These are phyloP conservation scores for Campaea margaritaria DNA, from an alignment of 2,888 invertebrate species.

Conservation along the genomic window DNA sequence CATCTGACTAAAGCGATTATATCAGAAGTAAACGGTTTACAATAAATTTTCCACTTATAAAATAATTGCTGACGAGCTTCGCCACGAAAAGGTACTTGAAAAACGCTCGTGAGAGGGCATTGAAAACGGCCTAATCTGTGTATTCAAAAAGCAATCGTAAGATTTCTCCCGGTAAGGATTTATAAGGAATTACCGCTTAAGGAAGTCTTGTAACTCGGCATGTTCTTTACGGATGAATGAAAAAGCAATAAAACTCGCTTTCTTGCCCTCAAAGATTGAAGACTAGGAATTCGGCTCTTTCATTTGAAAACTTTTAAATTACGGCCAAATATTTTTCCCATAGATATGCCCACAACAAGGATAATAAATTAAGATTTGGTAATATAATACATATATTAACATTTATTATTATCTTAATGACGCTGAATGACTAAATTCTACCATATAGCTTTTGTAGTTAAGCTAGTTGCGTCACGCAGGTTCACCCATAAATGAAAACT, in stretches of 20 bases:
- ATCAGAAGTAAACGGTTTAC: background rate
- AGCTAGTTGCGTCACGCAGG: too few species aligned
- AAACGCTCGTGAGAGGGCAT: conserved; percentile 15
- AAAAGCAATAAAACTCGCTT: conserved; percentile 24
- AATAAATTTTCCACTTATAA: conserved; percentile 17
- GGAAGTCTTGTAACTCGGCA: conserved; percentile 10
- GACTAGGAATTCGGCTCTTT: background rate
- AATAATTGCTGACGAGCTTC: conserved; percentile 26
- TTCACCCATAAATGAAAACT: too few species aligned
- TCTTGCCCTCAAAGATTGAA: background rate
- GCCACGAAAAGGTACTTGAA: conserved; percentile 16
- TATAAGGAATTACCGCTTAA: conserved; percentile 27
- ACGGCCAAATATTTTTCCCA: background rate
- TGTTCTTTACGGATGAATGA: conserved; percentile 28
- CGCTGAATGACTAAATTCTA: too few species aligned
- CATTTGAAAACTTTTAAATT: background rate
- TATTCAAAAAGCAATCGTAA: conserved; percentile 30
- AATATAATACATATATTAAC: too few species aligned
- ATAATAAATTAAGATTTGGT: too few species aligned
- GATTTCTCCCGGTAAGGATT: conserved; percentile 23
- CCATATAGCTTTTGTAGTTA: too few species aligned
- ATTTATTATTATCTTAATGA: too few species aligned
- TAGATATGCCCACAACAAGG: too few species aligned
- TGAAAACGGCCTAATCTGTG: conserved; percentile 25
- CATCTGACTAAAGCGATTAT: too few species aligned